Evolutionary conservation across 2,888 invertebrate species (phyloP).

Genomic region (Portevinia maculata): DNA sequence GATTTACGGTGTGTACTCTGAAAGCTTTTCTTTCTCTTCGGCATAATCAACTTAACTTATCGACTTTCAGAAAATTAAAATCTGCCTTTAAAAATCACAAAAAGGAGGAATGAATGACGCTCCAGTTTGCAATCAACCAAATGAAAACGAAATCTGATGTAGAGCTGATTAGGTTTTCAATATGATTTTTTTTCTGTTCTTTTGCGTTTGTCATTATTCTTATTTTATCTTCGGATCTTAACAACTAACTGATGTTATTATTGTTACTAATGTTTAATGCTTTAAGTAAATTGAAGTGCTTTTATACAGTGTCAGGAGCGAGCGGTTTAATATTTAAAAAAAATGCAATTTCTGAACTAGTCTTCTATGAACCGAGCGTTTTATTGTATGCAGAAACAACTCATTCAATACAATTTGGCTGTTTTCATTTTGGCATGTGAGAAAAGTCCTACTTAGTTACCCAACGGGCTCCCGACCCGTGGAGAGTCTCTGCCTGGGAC

Average conservation of each 20-base stretch:
- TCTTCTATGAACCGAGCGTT: not conserved
- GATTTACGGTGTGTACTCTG: conserved; percentile 78
- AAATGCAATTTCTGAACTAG: not conserved
- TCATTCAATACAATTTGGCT: too few relatives aligned
- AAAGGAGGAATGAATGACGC: conserved; percentile 67
- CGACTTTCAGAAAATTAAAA: conserved; percentile 78
- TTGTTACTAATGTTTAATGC: not conserved
- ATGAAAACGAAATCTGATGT: not conserved
- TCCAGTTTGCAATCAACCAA: not conserved
- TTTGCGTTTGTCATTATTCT: too few relatives aligned
- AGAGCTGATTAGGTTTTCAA: conserved; percentile 4
- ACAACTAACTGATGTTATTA: not conserved
- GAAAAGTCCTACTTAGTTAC: too few relatives aligned
- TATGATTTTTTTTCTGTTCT: not conserved
- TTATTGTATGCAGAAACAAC: not conserved
- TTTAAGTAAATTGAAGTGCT: not conserved
- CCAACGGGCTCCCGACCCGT: too few relatives aligned
- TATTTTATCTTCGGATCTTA: not conserved
- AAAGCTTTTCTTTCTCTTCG: not conserved
- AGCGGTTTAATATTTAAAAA: not conserved
- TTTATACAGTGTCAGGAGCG: conserved; percentile 1
- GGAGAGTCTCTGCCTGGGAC: too few relatives aligned
- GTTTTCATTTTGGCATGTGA: too few relatives aligned
- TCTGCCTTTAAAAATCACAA: conserved; percentile 78
- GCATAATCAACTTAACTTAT: conserved; percentile 14